Base-by-base conservation (phyloP, 2,113 vertebrate species). In the Thermophis baileyi region DNA sequence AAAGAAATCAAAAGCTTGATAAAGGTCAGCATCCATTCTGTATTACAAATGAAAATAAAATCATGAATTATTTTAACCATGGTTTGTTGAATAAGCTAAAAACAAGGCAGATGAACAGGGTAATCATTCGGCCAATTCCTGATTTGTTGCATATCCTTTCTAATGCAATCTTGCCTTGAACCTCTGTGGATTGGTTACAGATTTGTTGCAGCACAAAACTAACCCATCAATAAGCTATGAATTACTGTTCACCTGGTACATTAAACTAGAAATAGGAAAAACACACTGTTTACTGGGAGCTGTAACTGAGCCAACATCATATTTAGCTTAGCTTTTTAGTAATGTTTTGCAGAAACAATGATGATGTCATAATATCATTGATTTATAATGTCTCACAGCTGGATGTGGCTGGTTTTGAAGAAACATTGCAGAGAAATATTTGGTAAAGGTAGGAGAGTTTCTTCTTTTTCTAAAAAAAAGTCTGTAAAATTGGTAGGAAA, bases 21-120 rank as follows among this genome's bases (percentile, higher is more conserved):
- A 86, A 93, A 93, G 91, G 30, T 92, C 91, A 94, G 90, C 25
- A 94, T 35, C 88, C 94, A 92, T 27, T 89, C 89, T 74, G 89
- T 4, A 2, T 44, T 81, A 81, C 18, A 81, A 81, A 81, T 44
- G 35, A 81, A 40, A 81, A 81, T 44, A 81, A 81, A 81, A 81
- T 40, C 35, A 81, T 81, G 35, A 40, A 81, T 81, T 81, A 44
- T 81, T 81, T 81, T 44, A 81, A 44, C 18, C 35, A 81, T 9
- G 74, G 35, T 44, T 81, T 81, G 74, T 44, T 44, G 74, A 81
- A 81, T 81, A 81, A 81, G 18, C 35, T 81, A 44, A 81, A 35
- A 10, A 9, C 18, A 44, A 81, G 74, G 44, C 27, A 81, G 49
- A 18, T 35, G 44, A 55, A 20, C 11, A 51, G 54, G 35, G 16